Percentiles rank a stretch among this genome's conserved stretches.
Conservation (phyloP, 2,888 invertebrate genomes). For the Drosophila rellima region DNA sequence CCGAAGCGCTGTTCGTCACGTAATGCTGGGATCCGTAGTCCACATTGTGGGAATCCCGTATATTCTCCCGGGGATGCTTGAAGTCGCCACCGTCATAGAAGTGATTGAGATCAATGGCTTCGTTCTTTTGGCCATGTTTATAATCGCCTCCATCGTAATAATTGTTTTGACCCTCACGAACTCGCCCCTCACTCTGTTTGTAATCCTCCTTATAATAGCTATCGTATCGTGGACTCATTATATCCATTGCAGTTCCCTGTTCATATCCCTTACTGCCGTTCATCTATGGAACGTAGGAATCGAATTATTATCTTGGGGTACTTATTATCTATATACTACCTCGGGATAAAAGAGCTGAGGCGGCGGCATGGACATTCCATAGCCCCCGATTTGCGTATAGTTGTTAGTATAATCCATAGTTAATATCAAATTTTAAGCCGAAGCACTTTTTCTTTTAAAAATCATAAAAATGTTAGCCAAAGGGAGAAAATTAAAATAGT, state of each 20-base stretch:
- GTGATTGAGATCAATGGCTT: constrained; percentile 15
- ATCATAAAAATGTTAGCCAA: constrained; percentile 4
- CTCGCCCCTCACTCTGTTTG: neutral
- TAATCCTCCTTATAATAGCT: constrained; percentile 14
- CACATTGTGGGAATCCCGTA: neutral
- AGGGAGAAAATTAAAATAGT: constrained; percentile 1
- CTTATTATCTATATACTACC: neutral
- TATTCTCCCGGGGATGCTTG: constrained; percentile 3
- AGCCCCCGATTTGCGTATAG: constrained; percentile 9
- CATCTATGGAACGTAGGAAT: neutral
- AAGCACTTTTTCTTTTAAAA: neutral
- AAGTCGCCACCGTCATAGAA: constrained; percentile 16
- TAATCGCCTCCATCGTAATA: constrained; percentile 10
- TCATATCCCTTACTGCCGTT: constrained; percentile 2
- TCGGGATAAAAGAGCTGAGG: constrained; percentile 21
- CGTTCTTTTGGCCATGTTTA: neutral
- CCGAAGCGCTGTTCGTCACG: neutral
- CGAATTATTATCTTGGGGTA: no score
- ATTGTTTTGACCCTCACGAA: neutral
- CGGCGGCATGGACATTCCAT: neutral
- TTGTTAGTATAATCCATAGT: constrained; percentile 12
- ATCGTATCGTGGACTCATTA: constrained; percentile 6
- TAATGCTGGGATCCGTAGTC: constrained; percentile 7
- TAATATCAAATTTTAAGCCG: neutral
- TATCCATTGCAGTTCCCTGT: constrained; percentile 7